Evolutionary conservation across 2,888 invertebrate species (phyloP), one percentile per base, ranked within the genome.

Genomic region (Sialis fuliginosa): DNA sequence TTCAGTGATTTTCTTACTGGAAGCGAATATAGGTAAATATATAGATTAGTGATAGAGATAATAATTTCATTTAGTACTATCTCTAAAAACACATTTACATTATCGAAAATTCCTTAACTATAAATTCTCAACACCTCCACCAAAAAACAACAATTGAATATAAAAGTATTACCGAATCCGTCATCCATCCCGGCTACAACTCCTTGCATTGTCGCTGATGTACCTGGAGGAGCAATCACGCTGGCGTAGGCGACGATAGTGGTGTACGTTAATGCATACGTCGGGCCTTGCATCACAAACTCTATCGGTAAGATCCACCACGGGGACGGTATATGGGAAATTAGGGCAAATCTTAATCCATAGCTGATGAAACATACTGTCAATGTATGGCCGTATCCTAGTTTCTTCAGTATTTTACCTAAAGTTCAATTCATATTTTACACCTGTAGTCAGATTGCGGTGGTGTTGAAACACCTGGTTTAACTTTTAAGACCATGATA

Each of bases 151-250:
- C 50, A 13, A 31, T 30, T 45, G 30, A 30, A 39, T 42, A 31
- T 47, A 33, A 47, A 31, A 2, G 7, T 43, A 22, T 30, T 58
- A 81, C 82, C 83, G 31, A 87, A 66, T 0, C 88, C 88, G 58
- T 89, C 89, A 58, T 88, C 88, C 78, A 87, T 80, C n/a, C 87
- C 87, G 1, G 87, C 86, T 35, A 86, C 82, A 32, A 89, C 73
- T 0, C 88, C 88, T 60, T 89, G 89, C 48, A 89, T 79, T 0
- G 88, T 88, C 6, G 87, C 87, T 5, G 84, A 82, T 48, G 85
- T 80, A 0, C 88, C 66, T 12, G 62, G 59, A 2, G 74, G 72
- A 5, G 74, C 65, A 37, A 73, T 58, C 2, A 62, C 65, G 52
- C 72, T 71, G 1, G 74, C 74, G 51, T 72, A 75, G 0, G 73